Evolutionary conservation across 1,140 invertebrate genomes (phyloP), one percentile per base, ranked within the genome.

Genomic region (Drosophila littoralis): DNA sequence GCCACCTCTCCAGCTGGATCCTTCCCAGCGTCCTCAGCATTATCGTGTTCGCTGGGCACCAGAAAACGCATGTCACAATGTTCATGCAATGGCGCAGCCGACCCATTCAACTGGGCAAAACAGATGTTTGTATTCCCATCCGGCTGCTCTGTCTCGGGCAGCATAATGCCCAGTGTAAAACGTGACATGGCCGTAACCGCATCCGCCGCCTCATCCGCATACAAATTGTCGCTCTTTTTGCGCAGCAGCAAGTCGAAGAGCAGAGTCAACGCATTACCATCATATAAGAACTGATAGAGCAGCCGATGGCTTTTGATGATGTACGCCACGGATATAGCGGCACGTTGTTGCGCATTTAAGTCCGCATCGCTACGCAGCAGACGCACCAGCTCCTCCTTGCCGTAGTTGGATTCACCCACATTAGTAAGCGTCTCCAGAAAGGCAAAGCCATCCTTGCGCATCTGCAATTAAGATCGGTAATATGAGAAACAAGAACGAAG

Each of bases 381-480:
- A 13, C 91, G 81, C 0, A 88, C 86, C 13, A 92, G 50, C 65
- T 92, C 91, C 42, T 89, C 91, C 50, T 90, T 90, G 46, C 92
- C 92, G 51, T 92, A 92, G 52, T 92, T 92, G 0, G 86, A 90
- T 71, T 92, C 91, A 1, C 91, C 91, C 4, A 92, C 91, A 52
- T 83, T 89, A n/a, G 84, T 91, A 0, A 92, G 77, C 0, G 83
- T 91, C 45, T 92, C 86, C 12, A 92, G 57, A 13, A 92, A 92
- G 1, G 84, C 77, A 51, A 88, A 84, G 28, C 91, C 88, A 59
- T 90, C 90, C 46, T 82, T 83, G 17, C 83, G 75, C 71, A 90
- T 77, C 91, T 92, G 15, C 8, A 64, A 28, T 28, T 28, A 28
- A 28, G 0, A 5, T 4, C 22, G 4, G 4, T 3, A 4, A 28